These are phyloP conservation scores for Parazoanthus darwini DNA, from an alignment of 92 coral and sea anemone species.

Conservation along the genomic window DNA sequence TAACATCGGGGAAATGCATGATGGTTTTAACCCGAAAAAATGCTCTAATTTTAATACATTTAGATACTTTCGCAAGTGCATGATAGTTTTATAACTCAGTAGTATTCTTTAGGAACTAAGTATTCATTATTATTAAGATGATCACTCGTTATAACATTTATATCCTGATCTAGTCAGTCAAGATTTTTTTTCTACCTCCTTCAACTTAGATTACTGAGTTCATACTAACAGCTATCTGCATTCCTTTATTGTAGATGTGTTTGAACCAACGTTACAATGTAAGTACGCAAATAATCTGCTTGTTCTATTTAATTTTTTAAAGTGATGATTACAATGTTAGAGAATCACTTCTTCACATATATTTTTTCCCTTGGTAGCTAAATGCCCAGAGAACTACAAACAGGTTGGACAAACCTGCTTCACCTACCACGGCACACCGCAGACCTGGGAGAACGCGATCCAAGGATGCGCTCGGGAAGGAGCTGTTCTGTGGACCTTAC, in stretches of 20 bases:
- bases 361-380: constrained; percentile 16
- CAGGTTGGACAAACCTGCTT: constrained; percentile 62
- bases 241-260: constrained; percentile 30
- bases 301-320: not conserved
- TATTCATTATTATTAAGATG: no score
- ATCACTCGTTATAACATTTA: no score
- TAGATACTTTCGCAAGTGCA: no score
- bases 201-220: not conserved
- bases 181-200: not conserved
- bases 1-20: no score
- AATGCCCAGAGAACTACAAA: constrained; percentile 66
- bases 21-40: no score
- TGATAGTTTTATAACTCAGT: no score
- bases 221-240: not conserved
- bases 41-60: no score
- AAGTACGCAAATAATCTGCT: not conserved
- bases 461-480: constrained; percentile 68
- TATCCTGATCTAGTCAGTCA: no score
- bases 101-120: no score
- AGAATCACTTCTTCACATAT: no score
- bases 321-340: not conserved
- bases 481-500: constrained; percentile 72
- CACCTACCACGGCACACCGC: constrained; percentile 48
- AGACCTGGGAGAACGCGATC: constrained; percentile 75
- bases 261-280: constrained; percentile 56